Conservation (phyloP, 1,140 invertebrate genomes). For the Macrostomum lignano region DNA sequence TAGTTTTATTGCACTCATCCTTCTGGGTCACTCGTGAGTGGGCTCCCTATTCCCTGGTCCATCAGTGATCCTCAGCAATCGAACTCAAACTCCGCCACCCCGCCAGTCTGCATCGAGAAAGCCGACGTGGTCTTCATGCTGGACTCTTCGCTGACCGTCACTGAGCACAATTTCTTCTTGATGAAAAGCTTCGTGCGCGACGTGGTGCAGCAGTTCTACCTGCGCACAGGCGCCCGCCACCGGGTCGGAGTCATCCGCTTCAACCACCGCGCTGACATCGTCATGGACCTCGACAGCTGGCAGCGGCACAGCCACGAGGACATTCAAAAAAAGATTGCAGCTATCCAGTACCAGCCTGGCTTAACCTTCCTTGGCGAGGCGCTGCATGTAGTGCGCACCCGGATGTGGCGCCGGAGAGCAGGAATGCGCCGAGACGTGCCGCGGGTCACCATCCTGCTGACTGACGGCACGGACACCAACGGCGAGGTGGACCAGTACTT, state of each 20-base stretch:
- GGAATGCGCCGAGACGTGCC: not conserved
- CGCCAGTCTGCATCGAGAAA: not conserved
- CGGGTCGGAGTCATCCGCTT: conserved; percentile 1
- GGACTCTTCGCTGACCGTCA: not conserved
- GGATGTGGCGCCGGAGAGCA: not conserved
- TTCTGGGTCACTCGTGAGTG: too few relatives aligned
- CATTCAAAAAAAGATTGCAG: not conserved
- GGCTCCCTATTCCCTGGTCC: too few relatives aligned
- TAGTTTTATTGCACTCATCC: too few relatives aligned
- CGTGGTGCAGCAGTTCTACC: conserved; percentile 1
- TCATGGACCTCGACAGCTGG: not conserved
- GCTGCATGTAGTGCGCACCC: not conserved
- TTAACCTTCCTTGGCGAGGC: not conserved
- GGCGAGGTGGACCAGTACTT: conserved; percentile 1
- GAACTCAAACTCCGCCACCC: too few relatives aligned
- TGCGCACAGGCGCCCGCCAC: not conserved
- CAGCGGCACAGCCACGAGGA: not conserved
- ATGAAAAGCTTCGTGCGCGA: conserved; percentile 3
- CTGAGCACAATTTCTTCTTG: not conserved
- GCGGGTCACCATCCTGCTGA: not conserved
- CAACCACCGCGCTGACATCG: not conserved
- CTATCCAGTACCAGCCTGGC: conserved; percentile 1
- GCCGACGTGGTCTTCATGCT: conserved; percentile 3
- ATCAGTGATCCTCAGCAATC: too few relatives aligned
- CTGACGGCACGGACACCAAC: not conserved